Percentiles rank a stretch among this genome's conserved stretches.
Evolutionary conservation across 2,113 vertebrate species (phyloP).

Genomic region (Hypocryptadius cinnamomeus): DNA sequence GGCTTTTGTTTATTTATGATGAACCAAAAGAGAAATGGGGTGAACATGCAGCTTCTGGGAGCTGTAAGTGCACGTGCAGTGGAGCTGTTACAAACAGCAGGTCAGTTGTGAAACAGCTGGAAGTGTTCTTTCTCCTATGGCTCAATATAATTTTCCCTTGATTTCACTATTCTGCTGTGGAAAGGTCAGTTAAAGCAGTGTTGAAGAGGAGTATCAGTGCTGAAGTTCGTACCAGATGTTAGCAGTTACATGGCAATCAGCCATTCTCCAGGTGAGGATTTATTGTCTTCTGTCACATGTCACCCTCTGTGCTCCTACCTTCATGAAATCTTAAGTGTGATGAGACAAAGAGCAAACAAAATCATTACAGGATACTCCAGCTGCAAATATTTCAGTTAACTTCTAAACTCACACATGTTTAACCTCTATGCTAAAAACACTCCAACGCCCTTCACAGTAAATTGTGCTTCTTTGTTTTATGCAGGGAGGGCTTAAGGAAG

Average conservation of each 20-base stretch:
- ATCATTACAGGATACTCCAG: not conserved
- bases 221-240: not conserved
- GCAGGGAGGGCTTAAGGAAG: not conserved
- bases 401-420: not conserved
- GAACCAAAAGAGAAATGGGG: slow-evolving; percentile 2
- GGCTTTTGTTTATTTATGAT: not conserved
- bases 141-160: not conserved
- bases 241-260: not conserved
- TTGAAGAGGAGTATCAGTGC: not conserved
- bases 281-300: not conserved
- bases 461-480: not conserved
- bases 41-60: not conserved
- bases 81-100: not conserved
- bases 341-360: not conserved
- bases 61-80: not conserved
- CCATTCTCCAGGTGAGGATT: not conserved
- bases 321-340: not conserved
- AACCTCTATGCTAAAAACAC: not conserved
- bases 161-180: not conserved
- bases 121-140: not conserved
- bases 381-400: not conserved
- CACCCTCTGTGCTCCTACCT: not conserved
- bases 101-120: not conserved
- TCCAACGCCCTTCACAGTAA: not conserved
- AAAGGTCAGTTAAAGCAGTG: not conserved